phyloP scores from a whole-genome alignment of 2,888 invertebrate species.

The Parelbella ahira region DNA sequence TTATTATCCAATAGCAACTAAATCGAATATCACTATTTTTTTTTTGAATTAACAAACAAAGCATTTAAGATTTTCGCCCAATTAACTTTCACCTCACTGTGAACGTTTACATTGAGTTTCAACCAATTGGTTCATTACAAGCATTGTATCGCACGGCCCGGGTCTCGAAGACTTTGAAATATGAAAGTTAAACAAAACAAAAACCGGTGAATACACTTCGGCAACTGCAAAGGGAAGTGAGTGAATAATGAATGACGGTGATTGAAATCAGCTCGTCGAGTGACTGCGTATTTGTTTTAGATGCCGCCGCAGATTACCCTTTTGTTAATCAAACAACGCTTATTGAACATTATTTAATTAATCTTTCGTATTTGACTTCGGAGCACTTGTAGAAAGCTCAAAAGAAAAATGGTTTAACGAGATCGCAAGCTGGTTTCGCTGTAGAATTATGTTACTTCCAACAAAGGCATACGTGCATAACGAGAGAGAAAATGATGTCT shows the following conservation, averaged over 20 bases:
- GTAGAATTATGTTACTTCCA: conserved; percentile 34
- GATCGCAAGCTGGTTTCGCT: conserved; percentile 36
- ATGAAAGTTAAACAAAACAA: conserved; percentile 77
- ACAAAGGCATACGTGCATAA: conserved; percentile 31
- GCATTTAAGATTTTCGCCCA: conserved; percentile 16
- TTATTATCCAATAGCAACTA: too few relatives aligned
- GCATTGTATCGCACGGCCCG: conserved; percentile 60
- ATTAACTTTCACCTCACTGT: conserved; percentile 48
- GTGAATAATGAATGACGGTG: conserved; percentile 77
- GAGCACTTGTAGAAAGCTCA: conserved; percentile 32
- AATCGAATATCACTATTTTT: too few relatives aligned
- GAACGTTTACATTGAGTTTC: too few relatives aligned
- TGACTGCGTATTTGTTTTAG: conserved; percentile 72
- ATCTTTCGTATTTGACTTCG: conserved; percentile 71
- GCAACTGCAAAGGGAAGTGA: conserved; percentile 74
- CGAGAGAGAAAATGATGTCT: conserved; percentile 3
- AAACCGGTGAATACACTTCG: conserved; percentile 66
- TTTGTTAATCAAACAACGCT: conserved; percentile 77
- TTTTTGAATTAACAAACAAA: neutral
- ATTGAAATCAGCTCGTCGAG: conserved; percentile 73
- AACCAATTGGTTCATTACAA: too few relatives aligned
- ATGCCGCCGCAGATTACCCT: conserved; percentile 77
- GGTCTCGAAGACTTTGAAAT: conserved; percentile 59
- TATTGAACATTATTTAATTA: conserved; percentile 78
- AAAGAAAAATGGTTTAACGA: conserved; percentile 40